Percentiles rank a stretch among this genome's conserved stretches.
phyloP scores from a whole-genome alignment of 2,113 vertebrate species.

The Ammodytes marinus region DNA sequence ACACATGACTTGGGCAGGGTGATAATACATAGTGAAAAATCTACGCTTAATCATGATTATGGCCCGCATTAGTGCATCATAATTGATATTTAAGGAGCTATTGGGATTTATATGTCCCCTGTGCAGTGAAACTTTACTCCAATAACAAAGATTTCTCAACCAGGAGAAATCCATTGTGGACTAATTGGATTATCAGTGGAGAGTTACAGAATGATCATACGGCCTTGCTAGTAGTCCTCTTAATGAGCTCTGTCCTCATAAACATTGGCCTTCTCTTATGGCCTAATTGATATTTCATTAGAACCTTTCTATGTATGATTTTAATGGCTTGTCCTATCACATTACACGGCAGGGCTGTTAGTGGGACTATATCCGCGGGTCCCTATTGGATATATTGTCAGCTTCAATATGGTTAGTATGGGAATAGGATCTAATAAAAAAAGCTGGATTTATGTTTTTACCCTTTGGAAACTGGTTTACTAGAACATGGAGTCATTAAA shows the following conservation, averaged over 20 bases:
- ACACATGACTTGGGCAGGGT: not conserved
- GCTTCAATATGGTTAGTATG: conserved; percentile 60
- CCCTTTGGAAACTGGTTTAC: conserved; percentile 81
- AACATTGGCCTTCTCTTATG: conserved; percentile 74
- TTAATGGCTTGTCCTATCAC: conserved; percentile 72
- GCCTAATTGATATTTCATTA: conserved; percentile 87
- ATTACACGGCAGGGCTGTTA: conserved; percentile 52
- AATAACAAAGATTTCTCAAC: conserved; percentile 73
- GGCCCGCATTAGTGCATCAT: conserved; percentile 60
- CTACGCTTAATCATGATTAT: conserved; percentile 61
- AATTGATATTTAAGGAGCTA: conserved; percentile 76
- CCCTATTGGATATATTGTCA: conserved; percentile 69
- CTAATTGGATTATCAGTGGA: conserved; percentile 81
- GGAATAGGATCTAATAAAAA: conserved; percentile 74
- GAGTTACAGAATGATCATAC: conserved; percentile 74
- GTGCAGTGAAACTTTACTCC: conserved; percentile 74
- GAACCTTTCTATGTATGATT: conserved; percentile 82
- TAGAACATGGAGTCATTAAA: conserved; percentile 79
- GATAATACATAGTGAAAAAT: conserved; percentile 50
- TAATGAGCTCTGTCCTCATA: conserved; percentile 81
- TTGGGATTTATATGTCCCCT: conserved; percentile 68
- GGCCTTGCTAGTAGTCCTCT: conserved; percentile 59
- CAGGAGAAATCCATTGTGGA: conserved; percentile 67
- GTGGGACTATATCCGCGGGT: conserved; percentile 52
- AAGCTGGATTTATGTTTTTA: conserved; percentile 76